phyloP scores from a whole-genome alignment of 2,797 vertebrate species.

The Trematomus bernacchii region DNA sequence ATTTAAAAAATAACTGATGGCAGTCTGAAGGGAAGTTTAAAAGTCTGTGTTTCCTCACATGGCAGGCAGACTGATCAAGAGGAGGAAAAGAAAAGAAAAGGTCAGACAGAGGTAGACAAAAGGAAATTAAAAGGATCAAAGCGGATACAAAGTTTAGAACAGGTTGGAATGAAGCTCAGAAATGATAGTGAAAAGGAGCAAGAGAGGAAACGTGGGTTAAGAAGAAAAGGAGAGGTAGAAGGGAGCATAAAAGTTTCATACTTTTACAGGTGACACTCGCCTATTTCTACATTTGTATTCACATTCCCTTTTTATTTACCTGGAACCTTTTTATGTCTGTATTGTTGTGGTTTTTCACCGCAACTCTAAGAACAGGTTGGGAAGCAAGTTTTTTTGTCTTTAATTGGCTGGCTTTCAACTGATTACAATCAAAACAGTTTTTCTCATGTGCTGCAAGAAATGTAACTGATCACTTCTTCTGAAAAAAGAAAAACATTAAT shows the following conservation, averaged over 20 bases:
- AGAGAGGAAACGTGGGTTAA: background rate
- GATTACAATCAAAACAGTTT: constrained; percentile 17
- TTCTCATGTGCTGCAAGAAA: constrained; percentile 6
- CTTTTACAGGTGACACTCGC: background rate
- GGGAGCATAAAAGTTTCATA: background rate
- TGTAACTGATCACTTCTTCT: background rate
- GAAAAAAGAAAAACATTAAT: background rate
- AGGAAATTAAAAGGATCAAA: constrained; percentile 69
- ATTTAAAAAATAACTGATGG: constrained; percentile 19
- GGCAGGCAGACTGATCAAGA: constrained; percentile 3
- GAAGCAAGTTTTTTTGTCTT: constrained; percentile 10
- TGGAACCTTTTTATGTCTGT: too few relatives aligned
- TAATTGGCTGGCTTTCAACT: background rate
- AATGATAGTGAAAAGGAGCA: constrained; percentile 5
- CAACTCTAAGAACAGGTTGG: background rate
- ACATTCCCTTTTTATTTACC: background rate
- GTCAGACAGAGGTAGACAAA: constrained; percentile 53
- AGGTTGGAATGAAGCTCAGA: constrained; percentile 21
- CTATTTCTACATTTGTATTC: background rate
- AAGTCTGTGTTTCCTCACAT: constrained; percentile 47
- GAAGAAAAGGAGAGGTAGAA: background rate
- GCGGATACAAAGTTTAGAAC: constrained; percentile 40
- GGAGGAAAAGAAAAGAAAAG: constrained; percentile 22
- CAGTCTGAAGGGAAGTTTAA: constrained; percentile 23
- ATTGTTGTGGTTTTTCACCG: background rate